Evolutionary conservation across 2,888 invertebrate species (phyloP).

Genomic region (Andrena flavipes): DNA sequence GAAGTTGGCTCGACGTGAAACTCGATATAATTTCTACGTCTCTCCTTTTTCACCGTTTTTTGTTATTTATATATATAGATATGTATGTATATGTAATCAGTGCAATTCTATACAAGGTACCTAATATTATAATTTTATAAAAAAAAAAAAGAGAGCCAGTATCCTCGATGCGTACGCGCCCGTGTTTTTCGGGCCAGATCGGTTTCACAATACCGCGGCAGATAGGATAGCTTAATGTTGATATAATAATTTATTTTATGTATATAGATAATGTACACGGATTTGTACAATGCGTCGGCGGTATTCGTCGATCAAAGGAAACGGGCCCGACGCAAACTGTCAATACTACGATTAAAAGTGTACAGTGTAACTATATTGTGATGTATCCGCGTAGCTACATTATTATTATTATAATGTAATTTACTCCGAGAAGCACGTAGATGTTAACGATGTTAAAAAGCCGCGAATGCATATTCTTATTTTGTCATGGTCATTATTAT

Average conservation of each 20-base stretch:
- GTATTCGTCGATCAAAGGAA: conserved; percentile 65
- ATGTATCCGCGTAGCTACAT: conserved; percentile 82
- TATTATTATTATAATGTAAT: conserved; percentile 73
- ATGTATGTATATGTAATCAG: conserved; percentile 82
- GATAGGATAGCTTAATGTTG: conserved; percentile 83
- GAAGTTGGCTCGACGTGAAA: conserved; percentile 77
- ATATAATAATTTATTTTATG: conserved; percentile 85
- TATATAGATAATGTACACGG: conserved; percentile 78
- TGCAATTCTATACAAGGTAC: conserved; percentile 84
- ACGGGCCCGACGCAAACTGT: conserved; percentile 69
- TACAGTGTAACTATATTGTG: conserved; percentile 85
- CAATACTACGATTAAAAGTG: conserved; percentile 79
- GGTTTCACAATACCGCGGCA: conserved; percentile 66
- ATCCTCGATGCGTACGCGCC: conserved; percentile 80
- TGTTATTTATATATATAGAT: conserved; percentile 48
- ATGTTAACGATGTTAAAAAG: conserved; percentile 70
- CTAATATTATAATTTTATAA: conserved; percentile 84
- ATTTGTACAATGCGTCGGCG: conserved; percentile 81
- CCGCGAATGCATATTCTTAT: conserved; percentile 67
- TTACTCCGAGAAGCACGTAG: conserved; percentile 69
- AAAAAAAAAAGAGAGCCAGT: conserved; percentile 81
- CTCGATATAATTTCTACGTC: conserved; percentile 73
- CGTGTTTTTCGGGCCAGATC: conserved; percentile 63
- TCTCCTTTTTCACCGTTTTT: conserved; percentile 66
- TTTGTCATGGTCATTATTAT: conserved; percentile 68